phyloP scores from a whole-genome alignment of 1,140 invertebrate species.

The Scaptomyza montana region DNA sequence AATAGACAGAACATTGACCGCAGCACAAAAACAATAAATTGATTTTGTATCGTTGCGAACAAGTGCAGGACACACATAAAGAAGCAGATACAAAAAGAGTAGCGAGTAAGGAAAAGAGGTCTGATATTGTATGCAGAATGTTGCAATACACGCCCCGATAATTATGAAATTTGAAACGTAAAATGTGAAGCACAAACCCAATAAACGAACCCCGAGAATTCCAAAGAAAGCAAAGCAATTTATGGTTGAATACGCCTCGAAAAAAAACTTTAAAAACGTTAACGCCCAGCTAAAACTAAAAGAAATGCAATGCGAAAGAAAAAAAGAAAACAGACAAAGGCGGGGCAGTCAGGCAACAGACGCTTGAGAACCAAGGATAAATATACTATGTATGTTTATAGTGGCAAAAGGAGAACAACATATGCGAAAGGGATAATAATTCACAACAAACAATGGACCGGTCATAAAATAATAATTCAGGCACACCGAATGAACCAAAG shows the following conservation, averaged over 20 bases:
- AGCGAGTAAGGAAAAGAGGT: background rate
- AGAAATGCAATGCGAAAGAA: slow-evolving; percentile 8
- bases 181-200: slow-evolving; percentile 34
- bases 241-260: slow-evolving; percentile 37
- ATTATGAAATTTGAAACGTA: slow-evolving; percentile 49
- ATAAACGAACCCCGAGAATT: slow-evolving; percentile 42
- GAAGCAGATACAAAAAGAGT: slow-evolving; percentile 4
- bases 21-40: slow-evolving; percentile 52
- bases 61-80: slow-evolving; percentile 15
- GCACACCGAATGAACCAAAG: slow-evolving; percentile 38
- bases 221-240: slow-evolving; percentile 52
- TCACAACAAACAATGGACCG: slow-evolving; percentile 28
- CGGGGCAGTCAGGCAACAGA: slow-evolving; percentile 32
- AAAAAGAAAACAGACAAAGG: slow-evolving; percentile 10
- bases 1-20: slow-evolving; percentile 34
- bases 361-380: slow-evolving; percentile 18
- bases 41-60: slow-evolving; percentile 49
- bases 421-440: slow-evolving; percentile 55
- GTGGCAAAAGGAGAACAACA: slow-evolving; percentile 35
- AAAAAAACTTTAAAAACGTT: slow-evolving; percentile 38
- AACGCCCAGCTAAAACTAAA: slow-evolving; percentile 22
- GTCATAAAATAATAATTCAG: slow-evolving; percentile 38
- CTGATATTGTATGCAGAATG: slow-evolving; percentile 30
- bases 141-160: slow-evolving; percentile 51
- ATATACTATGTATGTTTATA: background rate